Percentiles rank a stretch among this genome's conserved stretches.
phyloP scores from a whole-genome alignment of 37 sponge, comb jelly and placozoan species.

The Oscarella lobularis region DNA sequence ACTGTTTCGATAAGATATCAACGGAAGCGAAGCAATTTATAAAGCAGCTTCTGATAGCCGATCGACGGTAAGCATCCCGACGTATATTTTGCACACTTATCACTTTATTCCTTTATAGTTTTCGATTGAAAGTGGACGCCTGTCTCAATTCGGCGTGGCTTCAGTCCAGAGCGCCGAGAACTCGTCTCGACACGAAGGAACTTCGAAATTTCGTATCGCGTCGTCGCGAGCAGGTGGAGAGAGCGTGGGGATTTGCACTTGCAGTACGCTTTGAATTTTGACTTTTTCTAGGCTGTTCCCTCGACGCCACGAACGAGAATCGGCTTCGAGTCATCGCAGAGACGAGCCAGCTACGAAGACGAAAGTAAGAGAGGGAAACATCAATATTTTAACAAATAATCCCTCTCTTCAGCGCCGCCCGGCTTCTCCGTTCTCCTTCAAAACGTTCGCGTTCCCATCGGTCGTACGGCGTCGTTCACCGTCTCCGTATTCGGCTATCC shows the following conservation, averaged over 20 bases:
- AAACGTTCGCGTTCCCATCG: neutral
- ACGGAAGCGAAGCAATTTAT: slow-evolving; percentile 23
- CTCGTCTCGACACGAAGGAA: neutral
- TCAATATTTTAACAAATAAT: no score
- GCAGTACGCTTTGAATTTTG: no score
- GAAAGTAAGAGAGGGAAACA: no score
- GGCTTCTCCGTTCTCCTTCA: neutral
- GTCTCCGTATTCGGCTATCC: neutral
- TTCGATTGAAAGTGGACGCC: neutral
- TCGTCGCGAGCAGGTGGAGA: neutral
- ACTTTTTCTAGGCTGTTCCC: no score
- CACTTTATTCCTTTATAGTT: neutral
- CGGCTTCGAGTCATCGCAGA: no score
- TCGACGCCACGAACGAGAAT: no score
- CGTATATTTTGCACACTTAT: no score
- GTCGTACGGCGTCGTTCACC: neutral
- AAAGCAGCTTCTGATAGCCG: slow-evolving; percentile 20
- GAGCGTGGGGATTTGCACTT: no score
- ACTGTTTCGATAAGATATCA: slow-evolving; percentile 27
- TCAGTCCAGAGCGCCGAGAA: neutral
- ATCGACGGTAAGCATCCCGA: slow-evolving; percentile 21
- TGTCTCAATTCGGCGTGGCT: neutral
- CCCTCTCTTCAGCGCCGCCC: neutral
- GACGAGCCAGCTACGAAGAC: no score
- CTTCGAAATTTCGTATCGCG: neutral